phyloP scores from a whole-genome alignment of 92 coral and sea anemone species.

The Pocillopora grandis region DNA sequence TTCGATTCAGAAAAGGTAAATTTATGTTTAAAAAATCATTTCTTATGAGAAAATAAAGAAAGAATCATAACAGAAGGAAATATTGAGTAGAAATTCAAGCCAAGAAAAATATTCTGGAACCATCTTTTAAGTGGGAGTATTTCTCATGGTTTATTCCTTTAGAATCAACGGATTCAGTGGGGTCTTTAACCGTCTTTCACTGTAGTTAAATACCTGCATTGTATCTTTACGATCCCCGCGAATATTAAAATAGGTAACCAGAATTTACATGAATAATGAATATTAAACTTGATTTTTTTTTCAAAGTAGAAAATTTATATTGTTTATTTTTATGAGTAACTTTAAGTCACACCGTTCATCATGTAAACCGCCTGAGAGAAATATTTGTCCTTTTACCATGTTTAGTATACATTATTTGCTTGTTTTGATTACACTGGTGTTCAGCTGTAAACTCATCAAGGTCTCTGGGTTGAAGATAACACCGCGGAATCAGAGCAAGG shows the following conservation, averaged over 20 bases:
- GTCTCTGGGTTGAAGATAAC: neutral
- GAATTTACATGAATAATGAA: slow-evolving; percentile 24
- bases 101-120: too few species aligned
- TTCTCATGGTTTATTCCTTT: too few species aligned
- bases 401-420: slow-evolving; percentile 3
- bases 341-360: neutral
- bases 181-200: neutral
- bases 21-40: too few species aligned
- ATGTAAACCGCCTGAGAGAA: slow-evolving; percentile 11
- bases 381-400: slow-evolving; percentile 3
- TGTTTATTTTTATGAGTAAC: slow-evolving; percentile 3
- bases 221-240: slow-evolving; percentile 21
- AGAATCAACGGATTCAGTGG: too few species aligned
- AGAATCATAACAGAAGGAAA: too few species aligned
- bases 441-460: neutral
- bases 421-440: slow-evolving; percentile 4
- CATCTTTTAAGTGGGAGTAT: too few species aligned
- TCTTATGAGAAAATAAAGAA: too few species aligned
- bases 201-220: neutral
- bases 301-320: neutral
- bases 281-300: slow-evolving; percentile 3
- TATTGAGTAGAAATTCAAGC: too few species aligned
- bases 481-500: neutral
- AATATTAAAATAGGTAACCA: neutral
- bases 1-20: too few species aligned